Evolutionary conservation across 2,113 vertebrate species (phyloP), one percentile per base, ranked within the genome.

Genomic region (Mesoclemmys tuberculata): DNA sequence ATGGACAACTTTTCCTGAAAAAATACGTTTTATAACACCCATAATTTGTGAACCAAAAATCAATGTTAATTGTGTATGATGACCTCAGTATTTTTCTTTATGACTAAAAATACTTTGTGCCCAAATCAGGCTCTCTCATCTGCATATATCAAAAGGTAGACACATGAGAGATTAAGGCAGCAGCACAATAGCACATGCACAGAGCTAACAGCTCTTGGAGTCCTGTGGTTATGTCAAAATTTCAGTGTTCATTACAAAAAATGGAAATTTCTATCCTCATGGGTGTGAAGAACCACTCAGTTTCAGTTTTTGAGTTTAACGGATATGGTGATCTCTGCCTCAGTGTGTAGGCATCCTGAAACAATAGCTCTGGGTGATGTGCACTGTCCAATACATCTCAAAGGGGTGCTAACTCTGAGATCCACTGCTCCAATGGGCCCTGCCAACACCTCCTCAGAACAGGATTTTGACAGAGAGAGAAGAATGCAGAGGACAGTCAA

Each of bases 21-120:
- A 80, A 92, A 84, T 85, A 86, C 86, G 90, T 71, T 93, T 94
- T 92, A 87, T 84, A 86, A 82, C 71, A 80, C 27, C 51, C 92
- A 95, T 97, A 94, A 93, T 88, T 96, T 88, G 61, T 74, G 94
- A 96, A 95, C 94, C 81, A 90, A 86, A 96, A 81, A 90, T 51
- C 38, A 80, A n/a, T 2, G 56, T 93, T 91, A 71, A 55, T 52
- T 83, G 48, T 80, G 48, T 88, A 77, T 2, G 5, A 71, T 94
- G 41, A 13, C 1, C 6, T 81, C 4, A 1, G 51, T 84, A 68
- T 81, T 95, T 94, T 85, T 35, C 27, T 58, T 24, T 21, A 44
- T 80, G 48, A 88, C 38, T 54, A 82, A 38, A 56, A 55, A 18
- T 54, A 22, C n/a, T 92, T 94, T 94, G 68, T 64, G 24, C 13